These are phyloP conservation scores for Bombus waltoni DNA, from an alignment of 1,140 invertebrate genomes.

Conservation along the genomic window DNA sequence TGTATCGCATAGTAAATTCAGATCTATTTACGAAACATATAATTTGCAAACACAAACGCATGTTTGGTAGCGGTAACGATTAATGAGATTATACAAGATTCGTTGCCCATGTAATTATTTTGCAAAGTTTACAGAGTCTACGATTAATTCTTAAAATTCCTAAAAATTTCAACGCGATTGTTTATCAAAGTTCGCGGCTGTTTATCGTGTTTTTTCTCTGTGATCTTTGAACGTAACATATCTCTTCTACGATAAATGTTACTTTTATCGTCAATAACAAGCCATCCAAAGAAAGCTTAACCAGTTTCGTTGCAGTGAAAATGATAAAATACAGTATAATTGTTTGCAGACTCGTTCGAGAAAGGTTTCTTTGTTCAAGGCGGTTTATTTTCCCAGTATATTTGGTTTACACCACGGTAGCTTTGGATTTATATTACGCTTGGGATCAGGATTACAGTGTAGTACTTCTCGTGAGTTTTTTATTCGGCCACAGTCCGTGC, in stretches of 20 bases:
- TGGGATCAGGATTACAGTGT: not conserved
- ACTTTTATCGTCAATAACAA: too few relatives aligned
- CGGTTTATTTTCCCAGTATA: not conserved
- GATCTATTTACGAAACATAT: too few relatives aligned
- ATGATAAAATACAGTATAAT: not conserved
- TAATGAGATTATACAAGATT: too few relatives aligned
- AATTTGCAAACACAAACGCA: too few relatives aligned
- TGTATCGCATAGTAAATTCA: too few relatives aligned
- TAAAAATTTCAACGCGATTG: not conserved
- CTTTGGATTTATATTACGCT: not conserved
- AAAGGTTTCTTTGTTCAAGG: not conserved
- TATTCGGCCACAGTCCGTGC: not conserved
- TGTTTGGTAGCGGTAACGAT: too few relatives aligned
- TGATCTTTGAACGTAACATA: too few relatives aligned
- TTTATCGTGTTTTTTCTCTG: not conserved
- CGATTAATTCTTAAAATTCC: not conserved
- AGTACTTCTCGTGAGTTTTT: not conserved
- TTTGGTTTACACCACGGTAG: not conserved
- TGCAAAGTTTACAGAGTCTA: not conserved
- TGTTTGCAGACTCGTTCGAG: not conserved
- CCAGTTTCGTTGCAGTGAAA: not conserved
- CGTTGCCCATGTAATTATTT: too few relatives aligned
- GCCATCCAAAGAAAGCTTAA: not conserved
- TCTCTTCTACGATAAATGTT: too few relatives aligned
- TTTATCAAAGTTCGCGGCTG: too few relatives aligned